A percentile compares a stretch with the other conserved stretches of the same genome.
Conservation (phyloP, 92 coral and sea anemone genomes). For the Zoanthus sansibaricus region DNA sequence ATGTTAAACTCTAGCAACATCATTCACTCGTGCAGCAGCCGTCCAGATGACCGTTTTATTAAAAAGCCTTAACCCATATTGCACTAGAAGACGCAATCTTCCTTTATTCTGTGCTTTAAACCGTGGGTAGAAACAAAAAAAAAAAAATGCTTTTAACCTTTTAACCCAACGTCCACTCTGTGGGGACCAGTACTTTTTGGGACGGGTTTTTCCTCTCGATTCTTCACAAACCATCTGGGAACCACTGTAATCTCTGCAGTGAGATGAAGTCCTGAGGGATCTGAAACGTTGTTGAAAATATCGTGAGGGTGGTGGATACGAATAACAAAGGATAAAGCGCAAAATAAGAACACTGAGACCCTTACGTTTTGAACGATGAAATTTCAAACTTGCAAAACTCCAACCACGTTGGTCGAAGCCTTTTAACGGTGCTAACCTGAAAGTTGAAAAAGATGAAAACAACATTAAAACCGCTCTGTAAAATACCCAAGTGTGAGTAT, state of each 20-base stretch:
- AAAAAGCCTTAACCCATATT: too few relatives aligned
- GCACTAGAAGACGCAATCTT: too few relatives aligned
- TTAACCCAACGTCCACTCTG: conserved; percentile 90
- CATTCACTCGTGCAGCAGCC: too few relatives aligned
- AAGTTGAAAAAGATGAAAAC: neutral
- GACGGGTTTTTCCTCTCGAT: conserved; percentile 16
- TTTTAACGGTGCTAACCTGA: conserved; percentile 68
- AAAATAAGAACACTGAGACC: neutral
- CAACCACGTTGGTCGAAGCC: conserved; percentile 80
- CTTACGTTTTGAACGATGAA: conserved; percentile 55
- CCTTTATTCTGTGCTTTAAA: too few relatives aligned
- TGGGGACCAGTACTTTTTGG: conserved; percentile 74
- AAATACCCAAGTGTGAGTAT: neutral
- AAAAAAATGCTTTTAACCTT: conserved; percentile 56
- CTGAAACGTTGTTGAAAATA: conserved; percentile 37
- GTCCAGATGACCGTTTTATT: too few relatives aligned
- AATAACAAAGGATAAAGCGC: neutral
- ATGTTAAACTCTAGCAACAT: too few relatives aligned
- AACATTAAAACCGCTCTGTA: neutral
- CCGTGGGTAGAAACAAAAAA: neutral
- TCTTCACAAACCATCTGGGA: conserved; percentile 46
- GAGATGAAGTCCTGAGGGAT: conserved; percentile 51
- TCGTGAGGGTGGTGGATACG: neutral
- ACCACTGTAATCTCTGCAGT: neutral
- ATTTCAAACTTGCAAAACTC: conserved; percentile 79